Evolutionary conservation across 1,140 invertebrate species (phyloP), one percentile per base, ranked within the genome.

Genomic region (Zaprionus nigranus): DNA sequence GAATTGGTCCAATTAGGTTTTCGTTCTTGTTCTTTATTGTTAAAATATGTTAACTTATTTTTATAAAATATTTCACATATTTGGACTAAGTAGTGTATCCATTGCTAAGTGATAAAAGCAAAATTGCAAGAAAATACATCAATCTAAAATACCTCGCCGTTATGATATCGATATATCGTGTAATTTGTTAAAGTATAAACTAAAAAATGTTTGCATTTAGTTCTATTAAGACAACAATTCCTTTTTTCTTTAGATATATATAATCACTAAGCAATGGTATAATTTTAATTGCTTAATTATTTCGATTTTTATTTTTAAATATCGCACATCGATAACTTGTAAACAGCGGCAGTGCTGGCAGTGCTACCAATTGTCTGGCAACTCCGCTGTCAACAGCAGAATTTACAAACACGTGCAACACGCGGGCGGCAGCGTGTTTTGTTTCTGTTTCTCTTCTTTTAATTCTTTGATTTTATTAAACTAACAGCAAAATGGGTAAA

Each of bases 401-500:
- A 75, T 38, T 54, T 65, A 64, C 43, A 75, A 75, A 75, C 73
- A 75, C 73, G 73, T 75, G 72, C 72, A 63, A 38, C 60, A 54
- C 62, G 61, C 46, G 38, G 17, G 36, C 43, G 34, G 36, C 67
- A 53, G 74, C 73, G 77, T 75, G 74, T 73, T 71, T 26, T 71
- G 36, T 62, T 74, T 56, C 59, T 62, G 56, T 71, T 72, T 57
- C 30, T 61, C 3, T 62, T 38, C 0, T 51, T 53, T 71, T 46
- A 26, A 15, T 46, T 60, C 26, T 40, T 62, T 56, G 15, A 69
- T 57, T 63, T 63, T 20, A 20, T 22, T 43, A 13, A 13, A 51
- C 28, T 11, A 9, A 2, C 5, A 65, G 43, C 72, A 96, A 94
- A 92, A 99, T 99, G 99, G 98, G 98, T 36, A 99, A 99, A 91